phyloP scores from a whole-genome alignment of 2,113 vertebrate genomes.

The Tragulus kanchil region DNA sequence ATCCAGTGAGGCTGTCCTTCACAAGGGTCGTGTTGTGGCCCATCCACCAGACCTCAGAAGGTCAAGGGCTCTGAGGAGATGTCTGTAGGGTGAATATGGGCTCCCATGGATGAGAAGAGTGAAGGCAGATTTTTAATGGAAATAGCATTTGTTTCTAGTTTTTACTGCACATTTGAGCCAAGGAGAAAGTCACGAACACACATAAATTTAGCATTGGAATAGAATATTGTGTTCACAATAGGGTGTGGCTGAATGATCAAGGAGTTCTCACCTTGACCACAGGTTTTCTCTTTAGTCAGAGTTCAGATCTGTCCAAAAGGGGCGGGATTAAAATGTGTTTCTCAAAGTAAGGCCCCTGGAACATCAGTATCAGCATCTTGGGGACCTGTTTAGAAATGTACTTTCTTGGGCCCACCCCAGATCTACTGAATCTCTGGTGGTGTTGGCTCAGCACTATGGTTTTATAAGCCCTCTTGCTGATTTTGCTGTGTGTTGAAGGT shows the following conservation, averaged over 20 bases:
- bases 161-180: background rate
- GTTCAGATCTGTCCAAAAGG: background rate
- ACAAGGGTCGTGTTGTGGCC: rapidly evolving
- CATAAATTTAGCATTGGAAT: rapidly evolving
- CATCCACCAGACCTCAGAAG: background rate
- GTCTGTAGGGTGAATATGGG: background rate
- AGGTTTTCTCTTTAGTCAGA: no score
- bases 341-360: background rate
- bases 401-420: rapidly evolving
- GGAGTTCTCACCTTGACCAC: background rate
- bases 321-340: background rate
- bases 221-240: background rate
- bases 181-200: background rate
- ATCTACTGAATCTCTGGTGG: no score
- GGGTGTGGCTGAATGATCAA: background rate
- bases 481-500: rapidly evolving
- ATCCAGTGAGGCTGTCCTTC: rapidly evolving
- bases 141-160: background rate
- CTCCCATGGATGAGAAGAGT: background rate
- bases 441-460: background rate
- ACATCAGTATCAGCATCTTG: no score
- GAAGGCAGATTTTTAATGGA: background rate
- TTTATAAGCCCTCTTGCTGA: background rate
- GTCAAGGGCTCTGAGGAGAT: rapidly evolving
- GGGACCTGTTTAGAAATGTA: background rate